These are phyloP conservation scores for Remorina albescens DNA, from an alignment of 2,797 vertebrate species.

Conservation along the genomic window DNA sequence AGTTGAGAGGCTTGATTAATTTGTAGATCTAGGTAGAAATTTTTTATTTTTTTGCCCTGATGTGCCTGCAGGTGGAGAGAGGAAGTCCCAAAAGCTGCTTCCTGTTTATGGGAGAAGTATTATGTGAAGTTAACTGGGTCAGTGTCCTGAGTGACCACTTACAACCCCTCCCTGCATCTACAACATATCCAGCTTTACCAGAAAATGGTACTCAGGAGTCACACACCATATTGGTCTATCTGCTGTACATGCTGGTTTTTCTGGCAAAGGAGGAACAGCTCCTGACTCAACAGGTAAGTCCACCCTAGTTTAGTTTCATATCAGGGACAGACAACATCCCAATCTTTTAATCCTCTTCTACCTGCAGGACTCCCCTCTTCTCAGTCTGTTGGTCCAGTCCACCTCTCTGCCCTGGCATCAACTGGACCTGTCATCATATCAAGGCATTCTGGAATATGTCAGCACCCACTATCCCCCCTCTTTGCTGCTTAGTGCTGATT, in stretches of 20 bases:
- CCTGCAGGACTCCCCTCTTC: constrained; percentile 90
- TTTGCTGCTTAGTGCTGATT: constrained; percentile 87
- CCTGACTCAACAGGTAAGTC: constrained; percentile 85
- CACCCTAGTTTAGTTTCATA: neutral
- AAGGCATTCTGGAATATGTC: constrained; percentile 91
- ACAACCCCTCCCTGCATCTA: constrained; percentile 80
- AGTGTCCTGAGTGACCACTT: constrained; percentile 92
- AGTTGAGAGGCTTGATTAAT: neutral
- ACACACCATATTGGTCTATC: constrained; percentile 91
- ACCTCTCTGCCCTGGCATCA: constrained; percentile 94
- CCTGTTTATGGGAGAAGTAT: constrained; percentile 92
- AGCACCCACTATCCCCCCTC: constrained; percentile 93
- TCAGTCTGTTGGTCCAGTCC: constrained; percentile 92
- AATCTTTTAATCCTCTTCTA: constrained; percentile 5
- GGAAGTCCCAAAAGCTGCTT: constrained; percentile 98
- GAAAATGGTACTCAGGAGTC: constrained; percentile 72
- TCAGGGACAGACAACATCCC: neutral
- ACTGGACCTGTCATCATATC: constrained; percentile 91
- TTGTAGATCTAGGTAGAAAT: neutral
- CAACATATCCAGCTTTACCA: constrained; percentile 69
- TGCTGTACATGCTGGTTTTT: constrained; percentile 95
- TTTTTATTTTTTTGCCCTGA: neutral
- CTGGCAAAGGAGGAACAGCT: constrained; percentile 94
- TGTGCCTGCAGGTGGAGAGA: constrained; percentile 90
- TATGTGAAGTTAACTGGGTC: constrained; percentile 98